Percentiles rank a stretch among this genome's conserved stretches.
These are phyloP conservation scores for Drosophila micromelanica DNA, from an alignment of 1,140 invertebrate species.

Conservation along the genomic window DNA sequence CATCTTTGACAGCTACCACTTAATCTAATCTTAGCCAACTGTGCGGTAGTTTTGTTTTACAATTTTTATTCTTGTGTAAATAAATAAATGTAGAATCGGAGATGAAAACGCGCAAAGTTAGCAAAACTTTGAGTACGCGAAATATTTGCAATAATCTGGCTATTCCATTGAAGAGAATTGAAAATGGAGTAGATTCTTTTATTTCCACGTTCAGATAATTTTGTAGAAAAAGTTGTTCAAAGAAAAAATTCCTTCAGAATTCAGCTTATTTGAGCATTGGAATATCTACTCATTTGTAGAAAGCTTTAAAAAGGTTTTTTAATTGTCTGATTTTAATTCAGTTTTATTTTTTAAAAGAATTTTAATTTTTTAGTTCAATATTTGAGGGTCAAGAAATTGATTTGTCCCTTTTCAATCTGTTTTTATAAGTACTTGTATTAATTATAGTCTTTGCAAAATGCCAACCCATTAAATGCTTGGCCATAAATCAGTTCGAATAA, in stretches of 20 bases:
- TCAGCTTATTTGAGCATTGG: neutral
- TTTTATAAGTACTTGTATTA: neutral
- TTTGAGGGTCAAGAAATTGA: too few species aligned
- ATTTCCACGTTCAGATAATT: neutral
- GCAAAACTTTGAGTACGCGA: slow-evolving; percentile 1
- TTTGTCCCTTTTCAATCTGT: neutral
- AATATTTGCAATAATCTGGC: neutral
- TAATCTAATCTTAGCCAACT: slow-evolving; percentile 8
- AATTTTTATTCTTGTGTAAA: slow-evolving; percentile 8
- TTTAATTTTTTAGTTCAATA: too few species aligned
- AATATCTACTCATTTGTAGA: too few species aligned
- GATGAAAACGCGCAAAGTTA: neutral
- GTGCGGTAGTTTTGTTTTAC: neutral
- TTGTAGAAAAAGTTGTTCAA: neutral
- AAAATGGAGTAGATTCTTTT: neutral
- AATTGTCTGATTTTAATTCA: too few species aligned
- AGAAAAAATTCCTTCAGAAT: neutral
- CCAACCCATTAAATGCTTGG: neutral
- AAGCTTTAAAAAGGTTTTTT: too few species aligned
- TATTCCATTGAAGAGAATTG: neutral
- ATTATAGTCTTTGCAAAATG: neutral
- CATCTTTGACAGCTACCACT: slow-evolving; percentile 13
- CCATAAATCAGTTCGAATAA: slow-evolving; percentile 33
- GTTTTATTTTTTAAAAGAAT: too few species aligned
- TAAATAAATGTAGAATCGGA: slow-evolving; percentile 10